phyloP scores from a whole-genome alignment of 2,113 vertebrate genomes.

The Chaetodon auriga region DNA sequence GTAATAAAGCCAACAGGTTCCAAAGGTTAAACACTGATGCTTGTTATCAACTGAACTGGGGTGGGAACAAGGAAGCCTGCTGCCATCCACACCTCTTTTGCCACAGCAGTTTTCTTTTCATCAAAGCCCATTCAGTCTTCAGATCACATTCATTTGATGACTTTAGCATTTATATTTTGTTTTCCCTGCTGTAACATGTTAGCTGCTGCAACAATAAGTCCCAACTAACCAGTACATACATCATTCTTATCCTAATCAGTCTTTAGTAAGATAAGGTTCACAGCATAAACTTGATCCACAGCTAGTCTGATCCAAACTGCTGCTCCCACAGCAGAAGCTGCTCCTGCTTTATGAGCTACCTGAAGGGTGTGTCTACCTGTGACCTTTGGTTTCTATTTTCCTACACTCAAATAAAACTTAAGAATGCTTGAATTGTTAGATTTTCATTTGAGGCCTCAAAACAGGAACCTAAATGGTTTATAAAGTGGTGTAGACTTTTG shows the following conservation, averaged over 20 bases:
- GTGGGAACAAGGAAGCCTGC: slow-evolving; percentile 30
- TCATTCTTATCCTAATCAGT: too few relatives aligned
- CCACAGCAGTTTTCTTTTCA: not conserved
- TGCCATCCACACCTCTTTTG: slow-evolving; percentile 1
- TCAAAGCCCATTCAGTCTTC: not conserved
- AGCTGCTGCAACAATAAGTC: not conserved
- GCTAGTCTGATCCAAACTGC: not conserved
- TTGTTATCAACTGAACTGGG: slow-evolving; percentile 46
- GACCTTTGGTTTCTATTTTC: not conserved
- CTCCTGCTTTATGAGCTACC: not conserved
- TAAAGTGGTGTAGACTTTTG: not conserved
- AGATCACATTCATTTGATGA: not conserved
- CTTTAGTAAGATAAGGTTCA: not conserved
- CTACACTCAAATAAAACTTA: not conserved
- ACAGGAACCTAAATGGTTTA: not conserved
- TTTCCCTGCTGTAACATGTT: not conserved
- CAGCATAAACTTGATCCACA: not conserved
- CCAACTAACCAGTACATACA: not conserved
- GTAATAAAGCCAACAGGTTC: slow-evolving; percentile 44
- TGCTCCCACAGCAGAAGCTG: not conserved
- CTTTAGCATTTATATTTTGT: not conserved
- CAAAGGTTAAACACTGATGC: slow-evolving; percentile 57
- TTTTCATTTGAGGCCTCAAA: not conserved
- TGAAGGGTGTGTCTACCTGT: too few relatives aligned
- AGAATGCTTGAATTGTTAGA: not conserved